These are phyloP conservation scores for Drosophila anomalipes DNA, from an alignment of 2,888 invertebrate species.

Conservation along the genomic window DNA sequence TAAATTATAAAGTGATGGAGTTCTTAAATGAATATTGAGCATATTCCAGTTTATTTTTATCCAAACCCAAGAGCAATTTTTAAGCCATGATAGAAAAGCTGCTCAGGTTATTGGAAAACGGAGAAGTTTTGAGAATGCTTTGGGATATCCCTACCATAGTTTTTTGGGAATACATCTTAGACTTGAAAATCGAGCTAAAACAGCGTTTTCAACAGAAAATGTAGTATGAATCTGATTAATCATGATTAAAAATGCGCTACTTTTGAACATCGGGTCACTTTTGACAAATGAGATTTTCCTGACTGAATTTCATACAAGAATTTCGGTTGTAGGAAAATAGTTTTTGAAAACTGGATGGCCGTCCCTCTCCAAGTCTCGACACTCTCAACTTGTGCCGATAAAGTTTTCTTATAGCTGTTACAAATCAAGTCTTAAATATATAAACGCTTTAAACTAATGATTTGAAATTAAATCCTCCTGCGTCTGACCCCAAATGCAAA, in stretches of 20 bases:
- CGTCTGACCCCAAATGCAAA: neutral
- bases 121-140: neutral
- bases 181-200: neutral
- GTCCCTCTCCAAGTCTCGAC: neutral
- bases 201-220: neutral
- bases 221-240: too few relatives aligned
- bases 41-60: neutral
- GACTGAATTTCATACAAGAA: neutral
- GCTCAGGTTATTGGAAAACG: rapidly evolving
- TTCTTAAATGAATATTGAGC: neutral
- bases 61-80: neutral
- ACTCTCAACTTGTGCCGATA: neutral
- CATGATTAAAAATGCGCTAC: too few relatives aligned
- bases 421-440: neutral
- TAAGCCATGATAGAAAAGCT: too few relatives aligned
- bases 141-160: rapidly evolving
- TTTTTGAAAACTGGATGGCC: neutral
- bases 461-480: conserved; percentile 25
- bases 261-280: neutral
- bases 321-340: neutral
- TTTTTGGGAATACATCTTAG: neutral
- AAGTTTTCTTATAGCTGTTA: neutral
- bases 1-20: neutral
- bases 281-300: neutral
- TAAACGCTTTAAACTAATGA: conserved; percentile 13